phyloP scores from a whole-genome alignment of 2,888 invertebrate species.

The Hydraecia micacea region DNA sequence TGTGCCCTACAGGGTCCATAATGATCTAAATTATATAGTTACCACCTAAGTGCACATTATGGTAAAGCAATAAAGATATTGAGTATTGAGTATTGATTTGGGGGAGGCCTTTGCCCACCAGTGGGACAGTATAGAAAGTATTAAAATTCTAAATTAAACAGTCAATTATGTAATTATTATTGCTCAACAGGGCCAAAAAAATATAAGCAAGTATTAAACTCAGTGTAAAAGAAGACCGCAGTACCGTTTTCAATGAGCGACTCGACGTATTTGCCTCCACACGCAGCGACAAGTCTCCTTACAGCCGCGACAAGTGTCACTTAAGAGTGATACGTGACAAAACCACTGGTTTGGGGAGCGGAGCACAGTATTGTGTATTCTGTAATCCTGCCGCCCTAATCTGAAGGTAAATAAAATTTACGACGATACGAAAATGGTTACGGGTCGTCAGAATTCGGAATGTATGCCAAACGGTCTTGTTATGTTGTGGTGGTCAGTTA shows the following conservation, averaged over 20 bases:
- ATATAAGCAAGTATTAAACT: not conserved
- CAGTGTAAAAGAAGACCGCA: constrained; percentile 2
- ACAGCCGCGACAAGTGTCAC: constrained; percentile 48
- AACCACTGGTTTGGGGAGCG: constrained; percentile 38
- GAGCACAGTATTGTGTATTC: not conserved
- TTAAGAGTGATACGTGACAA: constrained; percentile 52
- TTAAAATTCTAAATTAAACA: not conserved
- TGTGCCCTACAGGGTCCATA: too few species aligned
- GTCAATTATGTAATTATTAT: not conserved
- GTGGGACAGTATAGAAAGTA: too few species aligned
- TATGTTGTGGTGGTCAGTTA: not conserved
- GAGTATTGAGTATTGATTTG: too few species aligned
- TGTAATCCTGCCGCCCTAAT: constrained; percentile 31
- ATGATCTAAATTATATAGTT: too few species aligned
- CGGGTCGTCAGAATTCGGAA: not conserved
- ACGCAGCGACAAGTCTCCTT: constrained; percentile 42
- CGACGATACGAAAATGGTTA: not conserved
- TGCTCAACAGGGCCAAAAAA: not conserved
- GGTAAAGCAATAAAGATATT: too few species aligned
- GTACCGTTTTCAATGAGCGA: constrained; percentile 19
- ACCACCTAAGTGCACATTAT: too few species aligned
- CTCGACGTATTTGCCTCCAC: constrained; percentile 39
- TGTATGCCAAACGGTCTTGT: too few species aligned
- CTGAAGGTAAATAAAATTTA: constrained; percentile 35
- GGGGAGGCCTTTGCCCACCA: too few species aligned